Evolutionary conservation across 1,140 invertebrate species (phyloP).

Genomic region (Zaprionus tsacasi): DNA sequence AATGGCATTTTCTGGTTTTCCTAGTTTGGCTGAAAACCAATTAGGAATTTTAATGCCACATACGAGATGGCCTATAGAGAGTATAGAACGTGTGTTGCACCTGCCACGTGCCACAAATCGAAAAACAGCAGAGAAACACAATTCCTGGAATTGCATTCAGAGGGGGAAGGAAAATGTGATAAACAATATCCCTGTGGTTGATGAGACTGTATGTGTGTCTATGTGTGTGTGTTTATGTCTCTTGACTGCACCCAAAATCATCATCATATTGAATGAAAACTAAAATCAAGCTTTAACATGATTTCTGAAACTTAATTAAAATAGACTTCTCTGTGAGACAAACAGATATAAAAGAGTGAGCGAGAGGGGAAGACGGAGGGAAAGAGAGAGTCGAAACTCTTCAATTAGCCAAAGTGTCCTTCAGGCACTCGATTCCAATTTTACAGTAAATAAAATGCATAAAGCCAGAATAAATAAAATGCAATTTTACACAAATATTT

Average conservation of each 20-base stretch:
- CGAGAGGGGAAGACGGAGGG: background rate
- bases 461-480: background rate
- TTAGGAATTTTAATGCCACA: slow-evolving; percentile 19
- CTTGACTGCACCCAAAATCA: slow-evolving; percentile 1
- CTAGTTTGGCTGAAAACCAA: slow-evolving; percentile 20
- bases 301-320: background rate
- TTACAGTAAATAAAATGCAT: background rate
- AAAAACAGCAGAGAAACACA: slow-evolving; percentile 1
- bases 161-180: background rate
- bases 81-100: background rate
- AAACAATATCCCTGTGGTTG: background rate
- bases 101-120: background rate
- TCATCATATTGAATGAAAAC: background rate
- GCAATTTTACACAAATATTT: background rate
- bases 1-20: background rate
- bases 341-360: background rate
- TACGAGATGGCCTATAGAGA: too few relatives aligned
- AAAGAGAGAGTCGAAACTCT: background rate
- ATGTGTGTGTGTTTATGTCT: background rate
- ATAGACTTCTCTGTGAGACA: background rate
- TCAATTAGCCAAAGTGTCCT: slow-evolving; percentile 4
- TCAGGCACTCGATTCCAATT: background rate
- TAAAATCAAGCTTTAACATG: background rate
- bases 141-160: slow-evolving; percentile 9
- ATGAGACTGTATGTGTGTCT: background rate